These are phyloP conservation scores for Sebastes minor DNA, from an alignment of 2,797 vertebrate species.

Conservation along the genomic window DNA sequence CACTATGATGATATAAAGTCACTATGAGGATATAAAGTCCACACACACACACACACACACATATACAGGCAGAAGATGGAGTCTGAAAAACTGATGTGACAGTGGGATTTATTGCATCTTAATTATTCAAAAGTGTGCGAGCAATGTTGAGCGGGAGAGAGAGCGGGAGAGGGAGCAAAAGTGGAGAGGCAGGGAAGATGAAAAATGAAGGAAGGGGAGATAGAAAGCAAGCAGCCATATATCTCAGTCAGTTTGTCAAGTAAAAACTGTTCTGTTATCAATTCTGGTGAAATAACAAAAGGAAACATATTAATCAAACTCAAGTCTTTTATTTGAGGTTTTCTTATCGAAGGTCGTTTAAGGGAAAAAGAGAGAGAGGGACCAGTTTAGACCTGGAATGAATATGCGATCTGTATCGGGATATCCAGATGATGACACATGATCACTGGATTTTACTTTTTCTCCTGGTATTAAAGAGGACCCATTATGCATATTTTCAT, in stretches of 20 bases:
- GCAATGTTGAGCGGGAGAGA: conserved; percentile 9
- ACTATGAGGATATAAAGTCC: neutral
- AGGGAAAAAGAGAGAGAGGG: neutral
- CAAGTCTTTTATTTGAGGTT: neutral
- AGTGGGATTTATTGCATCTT: conserved; percentile 69
- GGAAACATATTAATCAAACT: neutral
- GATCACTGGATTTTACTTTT: neutral
- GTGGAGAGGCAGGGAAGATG: neutral
- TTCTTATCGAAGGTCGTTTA: neutral
- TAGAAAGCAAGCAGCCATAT: neutral
- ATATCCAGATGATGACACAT: neutral
- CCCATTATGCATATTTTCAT: too few relatives aligned
- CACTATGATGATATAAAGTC: neutral
- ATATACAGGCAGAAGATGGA: neutral
- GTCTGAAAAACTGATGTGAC: conserved; percentile 58
- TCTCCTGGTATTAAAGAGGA: neutral
- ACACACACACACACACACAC: neutral
- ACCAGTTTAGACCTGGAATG: neutral
- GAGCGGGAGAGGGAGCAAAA: neutral
- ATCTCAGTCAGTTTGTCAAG: conserved; percentile 10
- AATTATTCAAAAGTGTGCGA: conserved; percentile 68
- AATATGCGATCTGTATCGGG: neutral
- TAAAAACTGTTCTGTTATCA: neutral
- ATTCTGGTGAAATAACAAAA: neutral
- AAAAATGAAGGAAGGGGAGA: conserved; percentile 24